Evolutionary conservation across 1,140 invertebrate genomes (phyloP).

Genomic region (Rhyzopertha dominica): DNA sequence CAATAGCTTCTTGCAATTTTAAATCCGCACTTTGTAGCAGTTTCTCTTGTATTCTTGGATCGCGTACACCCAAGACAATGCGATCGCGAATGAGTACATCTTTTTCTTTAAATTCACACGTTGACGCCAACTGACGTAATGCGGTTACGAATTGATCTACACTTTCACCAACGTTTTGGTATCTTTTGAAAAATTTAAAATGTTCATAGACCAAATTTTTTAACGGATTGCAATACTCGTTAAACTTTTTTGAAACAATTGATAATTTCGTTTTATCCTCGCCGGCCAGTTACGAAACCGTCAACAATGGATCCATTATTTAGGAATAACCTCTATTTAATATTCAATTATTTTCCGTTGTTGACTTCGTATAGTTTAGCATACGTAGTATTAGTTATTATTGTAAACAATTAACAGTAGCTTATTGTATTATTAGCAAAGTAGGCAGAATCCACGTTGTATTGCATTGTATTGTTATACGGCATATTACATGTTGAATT

Average conservation of each 20-base stretch:
- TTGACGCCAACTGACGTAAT: slow-evolving; percentile 3
- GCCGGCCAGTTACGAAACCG: too few species aligned
- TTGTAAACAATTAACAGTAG: too few species aligned
- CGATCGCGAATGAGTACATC: slow-evolving; percentile 4
- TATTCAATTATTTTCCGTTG: too few species aligned
- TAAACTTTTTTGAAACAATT: not conserved
- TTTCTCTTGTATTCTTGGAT: slow-evolving; percentile 4
- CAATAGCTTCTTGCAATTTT: slow-evolving; percentile 6
- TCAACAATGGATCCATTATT: too few species aligned
- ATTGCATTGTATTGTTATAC: too few species aligned
- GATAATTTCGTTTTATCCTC: not conserved
- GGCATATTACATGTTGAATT: too few species aligned
- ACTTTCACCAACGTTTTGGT: slow-evolving; percentile 5
- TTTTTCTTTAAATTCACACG: slow-evolving; percentile 12
- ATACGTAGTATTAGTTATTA: too few species aligned
- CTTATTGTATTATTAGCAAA: too few species aligned
- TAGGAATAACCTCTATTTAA: too few species aligned
- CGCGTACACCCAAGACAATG: not conserved
- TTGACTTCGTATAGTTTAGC: too few species aligned
- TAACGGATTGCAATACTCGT: not conserved
- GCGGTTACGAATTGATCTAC: slow-evolving; percentile 10
- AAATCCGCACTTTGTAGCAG: slow-evolving; percentile 3
- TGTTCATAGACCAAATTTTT: slow-evolving; percentile 12
- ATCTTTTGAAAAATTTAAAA: slow-evolving; percentile 11
- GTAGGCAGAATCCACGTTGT: too few species aligned